These are phyloP conservation scores for Drosophila buzzatii DNA, from an alignment of 2,888 invertebrate species.

Conservation along the genomic window DNA sequence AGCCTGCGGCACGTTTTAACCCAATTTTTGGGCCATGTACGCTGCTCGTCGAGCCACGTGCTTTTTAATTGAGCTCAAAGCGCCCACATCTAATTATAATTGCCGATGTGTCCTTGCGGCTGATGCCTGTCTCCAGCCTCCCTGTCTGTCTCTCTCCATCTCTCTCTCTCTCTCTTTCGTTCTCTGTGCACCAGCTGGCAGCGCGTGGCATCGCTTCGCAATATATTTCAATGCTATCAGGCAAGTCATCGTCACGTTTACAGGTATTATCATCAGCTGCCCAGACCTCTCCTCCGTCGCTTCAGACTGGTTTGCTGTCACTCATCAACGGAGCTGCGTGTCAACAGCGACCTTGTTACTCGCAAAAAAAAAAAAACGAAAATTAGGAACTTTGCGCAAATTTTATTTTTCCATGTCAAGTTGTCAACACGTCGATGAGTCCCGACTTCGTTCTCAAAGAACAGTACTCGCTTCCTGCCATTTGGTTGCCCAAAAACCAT, in stretches of 20 bases:
- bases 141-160: neutral
- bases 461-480: slow-evolving; percentile 9
- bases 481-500: slow-evolving; percentile 2
- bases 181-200: neutral
- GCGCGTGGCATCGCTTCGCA: slow-evolving; percentile 9
- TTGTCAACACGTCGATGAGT: slow-evolving; percentile 47
- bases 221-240: slow-evolving; percentile 63
- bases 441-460: slow-evolving; percentile 13
- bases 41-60: slow-evolving; percentile 59
- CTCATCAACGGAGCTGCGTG: slow-evolving; percentile 18
- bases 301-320: slow-evolving; percentile 10
- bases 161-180: neutral
- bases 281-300: neutral
- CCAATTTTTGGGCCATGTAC: slow-evolving; percentile 59
- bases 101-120: slow-evolving; percentile 45
- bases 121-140: neutral
- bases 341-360: slow-evolving; percentile 14
- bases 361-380: slow-evolving; percentile 1
- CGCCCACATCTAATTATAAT: slow-evolving; percentile 76
- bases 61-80: slow-evolving; percentile 69
- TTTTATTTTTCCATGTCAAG: slow-evolving; percentile 67
- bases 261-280: slow-evolving; percentile 62
- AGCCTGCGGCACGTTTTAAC: slow-evolving; percentile 66
- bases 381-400: slow-evolving; percentile 50
- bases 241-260: slow-evolving; percentile 70